Evolutionary conservation across 2,888 invertebrate species (phyloP), one percentile per base, ranked within the genome.

Genomic region (Lithophane leautieri): DNA sequence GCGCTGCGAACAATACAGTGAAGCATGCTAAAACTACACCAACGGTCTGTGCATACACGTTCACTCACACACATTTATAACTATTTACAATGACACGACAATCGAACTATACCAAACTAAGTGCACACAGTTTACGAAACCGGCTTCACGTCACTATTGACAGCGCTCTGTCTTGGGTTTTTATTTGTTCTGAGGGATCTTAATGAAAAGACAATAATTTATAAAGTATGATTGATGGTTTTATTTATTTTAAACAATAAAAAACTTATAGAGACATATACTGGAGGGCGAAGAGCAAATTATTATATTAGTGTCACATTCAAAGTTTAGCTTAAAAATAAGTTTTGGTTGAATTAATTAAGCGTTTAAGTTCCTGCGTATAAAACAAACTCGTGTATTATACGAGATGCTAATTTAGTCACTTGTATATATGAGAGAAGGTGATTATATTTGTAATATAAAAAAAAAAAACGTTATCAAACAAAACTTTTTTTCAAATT

Each of bases 221-320:
- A 12, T 40, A 8, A 22, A 12, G n/a, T 4, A 7, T 9, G 1
- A 68, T 28, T 9, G 1, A 68, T 28, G 9, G 2, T 63, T 76
- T 72, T 79, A 58, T 79, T 77, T 52, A 44, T 22, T 47, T 22
- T n/a, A 42, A 52, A 22, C 4, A 42, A 28, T 34, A 42, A 7
- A 34, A 12, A n/a, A 60, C 8, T 16, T 47, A 76, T 34, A 60
- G 7, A 47, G 4, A 14, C 2, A n/a, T 7, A 11, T 28, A 61
- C 16, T 62, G 40, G 47, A 78, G 70, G 47, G 34, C 70, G 28
- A 14, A 78, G 47, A 70, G 50, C 62, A 42, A 79, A 77, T 34
- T 71, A 34, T 79, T 71, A 50, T 42, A 70, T 22, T 50, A 62
- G 70, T 78, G 70, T 78, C 28, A 61, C 19, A 47, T 12, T 22